Base-by-base conservation (phyloP, 1,140 invertebrate species). In the Papilio aristodemus region DNA sequence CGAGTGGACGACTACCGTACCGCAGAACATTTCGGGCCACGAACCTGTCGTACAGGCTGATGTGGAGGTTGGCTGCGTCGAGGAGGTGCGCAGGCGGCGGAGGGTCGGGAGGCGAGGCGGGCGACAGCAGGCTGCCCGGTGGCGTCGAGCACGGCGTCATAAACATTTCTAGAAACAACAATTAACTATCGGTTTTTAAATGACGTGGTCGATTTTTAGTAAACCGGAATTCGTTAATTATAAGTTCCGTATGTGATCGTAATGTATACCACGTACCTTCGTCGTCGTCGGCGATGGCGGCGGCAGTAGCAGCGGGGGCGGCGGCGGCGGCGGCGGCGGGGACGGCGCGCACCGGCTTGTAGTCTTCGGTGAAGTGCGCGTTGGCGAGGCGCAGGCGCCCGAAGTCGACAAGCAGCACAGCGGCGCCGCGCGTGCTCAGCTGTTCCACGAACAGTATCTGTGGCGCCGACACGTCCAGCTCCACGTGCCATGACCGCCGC, bases 131-230 rank as follows among this genome's bases (percentile, higher is more conserved):
- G 78, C 95, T 96, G 11, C 94, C 95, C n/a, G 96, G 96, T 7
- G 97, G 97, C 13, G 97, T 98, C 4, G 97, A 98, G 81, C 97
- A 97, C 10, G 97, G 98, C 4, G 98, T 99, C 84, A 97, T 94
- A 87, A 97, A 99, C 77, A 94, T 93, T 71, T 96, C 95, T 75
- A 70, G 4, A 25, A 22, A 1, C 32, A 67, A 62, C 14, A 17
- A 14, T 7, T 6, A 5, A 17, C 41, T 32, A 32, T 32, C 27
- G 27, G 27, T 32, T 32, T 32, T 32, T 3, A 2, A 32, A 32
- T 32, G 27, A 32, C 27, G 27, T 2, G 27, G n/a, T n/a, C n/a
- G n/a, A n/a, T n/a, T n/a, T 32, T 2, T 32, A 32, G 6, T 32
- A 32, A 32, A n/a, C n/a, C n/a, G n/a, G n/a, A n/a, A n/a, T n/a